Percentiles rank a stretch among this genome's conserved stretches.
Conservation (phyloP, 2,888 invertebrate species). For the Oligia strigilis region DNA sequence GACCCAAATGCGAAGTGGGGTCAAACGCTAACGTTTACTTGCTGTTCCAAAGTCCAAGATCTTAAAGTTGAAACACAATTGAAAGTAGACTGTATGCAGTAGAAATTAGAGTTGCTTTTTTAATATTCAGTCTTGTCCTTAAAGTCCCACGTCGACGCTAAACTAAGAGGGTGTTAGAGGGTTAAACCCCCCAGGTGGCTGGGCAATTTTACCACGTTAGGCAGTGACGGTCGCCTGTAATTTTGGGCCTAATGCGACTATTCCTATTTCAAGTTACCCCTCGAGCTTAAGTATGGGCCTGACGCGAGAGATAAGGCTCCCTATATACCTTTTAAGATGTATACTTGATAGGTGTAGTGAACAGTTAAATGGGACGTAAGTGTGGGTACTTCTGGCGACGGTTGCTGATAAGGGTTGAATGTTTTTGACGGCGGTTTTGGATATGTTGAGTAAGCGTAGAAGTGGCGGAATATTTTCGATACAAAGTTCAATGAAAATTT, state of each 20-base stretch:
- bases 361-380: slow-evolving; percentile 47
- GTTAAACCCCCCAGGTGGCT: slow-evolving; percentile 88
- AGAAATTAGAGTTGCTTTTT: slow-evolving; percentile 61
- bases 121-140: slow-evolving; percentile 42
- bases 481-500: not conserved
- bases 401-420: slow-evolving; percentile 50
- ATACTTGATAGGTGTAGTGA: slow-evolving; percentile 66
- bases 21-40: slow-evolving; percentile 86
- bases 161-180: slow-evolving; percentile 78
- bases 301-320: slow-evolving; percentile 84
- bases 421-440: slow-evolving; percentile 29
- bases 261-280: slow-evolving; percentile 90
- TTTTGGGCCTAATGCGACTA: slow-evolving; percentile 90
- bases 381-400: slow-evolving; percentile 56
- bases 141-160: slow-evolving; percentile 71
- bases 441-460: slow-evolving; percentile 21
- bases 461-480: not conserved
- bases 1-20: slow-evolving; percentile 88
- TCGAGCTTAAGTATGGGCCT: slow-evolving; percentile 87
- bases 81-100: slow-evolving; percentile 37
- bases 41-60: slow-evolving; percentile 67
- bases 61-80: slow-evolving; percentile 29
- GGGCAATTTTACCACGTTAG: slow-evolving; percentile 90
- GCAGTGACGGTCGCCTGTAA: slow-evolving; percentile 90
- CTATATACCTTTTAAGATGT: slow-evolving; percentile 69